Evolutionary conservation across 37 sponge, comb jelly and placozoan genomes (phyloP), one percentile per base, ranked within the genome.

Genomic region (Petrosia ficiformis): DNA sequence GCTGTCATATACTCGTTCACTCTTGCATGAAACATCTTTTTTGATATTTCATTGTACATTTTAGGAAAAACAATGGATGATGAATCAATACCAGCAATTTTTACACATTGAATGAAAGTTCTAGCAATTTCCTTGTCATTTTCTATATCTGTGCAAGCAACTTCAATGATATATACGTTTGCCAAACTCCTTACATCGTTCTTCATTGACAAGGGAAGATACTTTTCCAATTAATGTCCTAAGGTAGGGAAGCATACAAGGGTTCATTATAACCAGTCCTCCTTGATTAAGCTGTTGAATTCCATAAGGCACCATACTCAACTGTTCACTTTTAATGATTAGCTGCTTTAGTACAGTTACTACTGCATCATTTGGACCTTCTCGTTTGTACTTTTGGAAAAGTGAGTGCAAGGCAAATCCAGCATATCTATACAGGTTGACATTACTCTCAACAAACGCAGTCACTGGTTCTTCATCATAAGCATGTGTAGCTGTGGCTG

Each of bases 1-100:
- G 72, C 72, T 44, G 52, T 42, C 41, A 71, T 42, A 24, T 5
- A 71, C n/a, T 71, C 54, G 43, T 71, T 71, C 22, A 71, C 54
- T 43, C 72, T 40, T 2, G 72, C 4, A 42, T 71, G 72, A 42
- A 43, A 71, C 33, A 71, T 11, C 21, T 71, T 71, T 8, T 29
- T 8, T 42, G 52, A 44, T 29, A 71, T 22, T 42, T 71, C 54
- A 2, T 43, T 43, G 39, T 37, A 68, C 8, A 48, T 48, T 48
- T 48, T 48, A 14, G 54, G 54, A 48, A 48, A 48, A 48, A 48
- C 63, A 6, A 26, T n/a, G 63, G 63, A 22, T 61, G 22, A 11
- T 61, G 26, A n/a, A n/a, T 11, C 22, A 61, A 61, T n/a, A n/a
- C 63, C 54, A 19, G 54, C n/a, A 48, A 19, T 14, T 48, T 48